These are phyloP conservation scores for Odontophorus gujanensis DNA, from an alignment of 2,113 vertebrate species.

Conservation along the genomic window DNA sequence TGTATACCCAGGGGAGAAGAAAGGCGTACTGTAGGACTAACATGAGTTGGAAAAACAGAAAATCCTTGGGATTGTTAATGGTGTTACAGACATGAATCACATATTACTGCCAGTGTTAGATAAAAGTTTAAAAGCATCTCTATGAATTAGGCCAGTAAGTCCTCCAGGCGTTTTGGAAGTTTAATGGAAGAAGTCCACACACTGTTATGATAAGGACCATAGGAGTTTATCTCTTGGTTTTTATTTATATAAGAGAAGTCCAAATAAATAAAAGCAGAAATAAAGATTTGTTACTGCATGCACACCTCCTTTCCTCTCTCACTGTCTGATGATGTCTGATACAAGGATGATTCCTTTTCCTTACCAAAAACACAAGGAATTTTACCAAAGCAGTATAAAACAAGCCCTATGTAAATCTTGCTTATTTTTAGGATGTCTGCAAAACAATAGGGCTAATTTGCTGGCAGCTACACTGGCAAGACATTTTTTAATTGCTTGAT, in stretches of 20 bases:
- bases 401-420: background rate
- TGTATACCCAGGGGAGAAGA: background rate
- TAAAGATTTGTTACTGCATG: background rate
- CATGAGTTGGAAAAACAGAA: background rate
- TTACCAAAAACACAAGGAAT: background rate
- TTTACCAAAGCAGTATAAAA: conserved; percentile 7
- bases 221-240: background rate
- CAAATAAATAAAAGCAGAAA: background rate
- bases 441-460: conserved; percentile 23
- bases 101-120: background rate
- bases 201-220: background rate
- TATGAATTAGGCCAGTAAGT: background rate
- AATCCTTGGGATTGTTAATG: background rate
- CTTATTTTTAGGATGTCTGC: background rate
- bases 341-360: background rate
- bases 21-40: background rate
- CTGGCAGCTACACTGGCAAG: background rate
- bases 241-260: background rate
- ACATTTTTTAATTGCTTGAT: conserved; percentile 16
- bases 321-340: background rate
- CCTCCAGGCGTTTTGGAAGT: background rate
- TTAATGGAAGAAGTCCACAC: background rate
- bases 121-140: background rate
- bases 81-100: background rate
- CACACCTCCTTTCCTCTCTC: background rate